Conservation (phyloP, 2,888 invertebrate genomes). For the Heliconius erato region DNA sequence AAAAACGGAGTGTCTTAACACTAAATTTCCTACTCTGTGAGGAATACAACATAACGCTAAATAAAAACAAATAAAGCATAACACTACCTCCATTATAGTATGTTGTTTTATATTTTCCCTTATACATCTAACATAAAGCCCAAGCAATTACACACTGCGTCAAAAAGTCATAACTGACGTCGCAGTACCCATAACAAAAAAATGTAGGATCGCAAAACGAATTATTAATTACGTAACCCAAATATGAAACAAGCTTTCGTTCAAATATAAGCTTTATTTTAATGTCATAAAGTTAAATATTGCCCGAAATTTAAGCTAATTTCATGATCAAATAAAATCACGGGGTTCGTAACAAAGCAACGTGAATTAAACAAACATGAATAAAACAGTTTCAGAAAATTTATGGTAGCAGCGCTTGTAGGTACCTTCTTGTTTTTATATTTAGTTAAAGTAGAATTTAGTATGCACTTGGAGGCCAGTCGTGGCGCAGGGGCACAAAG, state of each 20-base stretch:
- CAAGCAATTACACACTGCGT: constrained; percentile 20
- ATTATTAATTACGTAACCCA: constrained; percentile 45
- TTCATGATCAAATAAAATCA: constrained; percentile 46
- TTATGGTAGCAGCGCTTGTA: not conserved
- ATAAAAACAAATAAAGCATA: too few species aligned
- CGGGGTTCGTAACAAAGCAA: constrained; percentile 44
- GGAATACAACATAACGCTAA: too few species aligned
- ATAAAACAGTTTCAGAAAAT: constrained; percentile 37
- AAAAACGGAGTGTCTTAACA: too few species aligned
- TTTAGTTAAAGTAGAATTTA: not conserved
- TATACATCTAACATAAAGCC: constrained; percentile 8
- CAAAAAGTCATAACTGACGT: constrained; percentile 41
- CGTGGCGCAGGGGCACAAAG: too few species aligned
- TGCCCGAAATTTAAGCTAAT: constrained; percentile 5
- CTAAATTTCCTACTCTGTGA: too few species aligned
- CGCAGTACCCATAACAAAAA: constrained; percentile 31
- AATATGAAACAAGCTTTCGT: constrained; percentile 11
- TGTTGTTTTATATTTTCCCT: not conserved
- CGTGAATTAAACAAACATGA: constrained; percentile 35
- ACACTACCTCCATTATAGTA: too few species aligned
- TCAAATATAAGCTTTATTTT: constrained; percentile 19
- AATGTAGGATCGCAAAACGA: constrained; percentile 41
- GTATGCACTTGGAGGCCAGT: not conserved
- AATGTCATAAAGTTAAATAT: constrained; percentile 3
- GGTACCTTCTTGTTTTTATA: not conserved